Conservation (phyloP, 1,140 invertebrate genomes). For the Drosophila guanche region DNA sequence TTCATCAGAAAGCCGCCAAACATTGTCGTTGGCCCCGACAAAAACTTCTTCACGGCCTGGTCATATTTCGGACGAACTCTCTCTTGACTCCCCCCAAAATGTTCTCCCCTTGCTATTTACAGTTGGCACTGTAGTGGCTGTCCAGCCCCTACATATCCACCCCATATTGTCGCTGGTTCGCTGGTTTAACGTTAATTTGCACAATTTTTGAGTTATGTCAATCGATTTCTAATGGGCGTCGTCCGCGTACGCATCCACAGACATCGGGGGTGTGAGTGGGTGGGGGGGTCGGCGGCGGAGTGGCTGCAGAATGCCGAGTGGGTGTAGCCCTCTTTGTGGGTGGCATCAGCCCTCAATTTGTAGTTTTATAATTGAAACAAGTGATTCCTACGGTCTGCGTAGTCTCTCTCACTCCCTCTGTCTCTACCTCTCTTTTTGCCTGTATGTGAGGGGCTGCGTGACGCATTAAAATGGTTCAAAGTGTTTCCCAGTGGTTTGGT, state of each 20-base stretch:
- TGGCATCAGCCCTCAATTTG: slow-evolving; percentile 45
- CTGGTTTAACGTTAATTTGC: slow-evolving; percentile 72
- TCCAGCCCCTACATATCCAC: background rate
- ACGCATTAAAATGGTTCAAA: slow-evolving; percentile 12
- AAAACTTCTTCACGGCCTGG: slow-evolving; percentile 18
- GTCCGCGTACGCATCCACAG: slow-evolving; percentile 26
- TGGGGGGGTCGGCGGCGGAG: background rate
- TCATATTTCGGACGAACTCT: slow-evolving; percentile 45
- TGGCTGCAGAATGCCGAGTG: background rate
- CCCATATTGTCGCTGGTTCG: slow-evolving; percentile 54
- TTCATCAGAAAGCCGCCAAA: slow-evolving; percentile 57
- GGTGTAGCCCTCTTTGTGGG: background rate
- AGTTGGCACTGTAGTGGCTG: slow-evolving; percentile 1
- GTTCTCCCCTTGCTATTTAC: slow-evolving; percentile 35
- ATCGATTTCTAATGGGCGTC: slow-evolving; percentile 67
- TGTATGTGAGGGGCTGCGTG: background rate
- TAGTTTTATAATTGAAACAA: slow-evolving; percentile 69
- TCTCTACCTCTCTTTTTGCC: too few relatives aligned
- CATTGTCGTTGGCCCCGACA: slow-evolving; percentile 25
- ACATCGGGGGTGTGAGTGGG: slow-evolving; percentile 13
- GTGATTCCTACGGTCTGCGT: slow-evolving; percentile 8
- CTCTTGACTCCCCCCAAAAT: slow-evolving; percentile 8
- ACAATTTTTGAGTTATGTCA: slow-evolving; percentile 73
- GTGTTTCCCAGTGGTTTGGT: slow-evolving; percentile 13
- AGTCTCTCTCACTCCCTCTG: slow-evolving; percentile 9